Evolutionary conservation across 2,797 vertebrate species (phyloP).

Genomic region (Epinephelus awoara): DNA sequence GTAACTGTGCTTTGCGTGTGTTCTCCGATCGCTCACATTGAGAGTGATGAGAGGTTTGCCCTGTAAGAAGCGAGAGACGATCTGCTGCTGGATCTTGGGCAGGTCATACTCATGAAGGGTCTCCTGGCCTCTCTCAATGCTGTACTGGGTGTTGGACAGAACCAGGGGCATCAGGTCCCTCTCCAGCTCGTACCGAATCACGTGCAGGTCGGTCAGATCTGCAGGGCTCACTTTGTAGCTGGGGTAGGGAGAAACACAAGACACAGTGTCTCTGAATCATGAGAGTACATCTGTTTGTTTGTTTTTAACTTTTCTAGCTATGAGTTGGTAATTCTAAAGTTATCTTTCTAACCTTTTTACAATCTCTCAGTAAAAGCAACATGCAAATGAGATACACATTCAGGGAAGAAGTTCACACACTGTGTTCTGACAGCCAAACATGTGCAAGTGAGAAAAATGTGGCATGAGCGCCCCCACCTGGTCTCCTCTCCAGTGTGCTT

Average conservation of each 20-base stretch:
- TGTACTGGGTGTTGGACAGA: conserved; percentile 95
- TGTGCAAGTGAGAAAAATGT: conserved; percentile 41
- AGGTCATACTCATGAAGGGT: conserved; percentile 91
- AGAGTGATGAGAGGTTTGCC: conserved; percentile 92
- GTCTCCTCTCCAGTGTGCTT: conserved; percentile 85
- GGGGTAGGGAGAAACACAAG: conserved; percentile 22
- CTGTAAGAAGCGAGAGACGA: conserved; percentile 91
- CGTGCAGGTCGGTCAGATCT: conserved; percentile 92
- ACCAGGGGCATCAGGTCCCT: conserved; percentile 92
- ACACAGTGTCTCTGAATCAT: background rate
- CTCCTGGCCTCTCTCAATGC: conserved; percentile 90
- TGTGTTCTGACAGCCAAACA: background rate
- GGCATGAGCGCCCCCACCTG: conserved; percentile 84
- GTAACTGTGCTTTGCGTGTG: background rate
- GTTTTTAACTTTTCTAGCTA: background rate
- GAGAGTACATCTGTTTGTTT: background rate
- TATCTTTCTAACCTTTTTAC: background rate
- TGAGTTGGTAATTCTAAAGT: background rate
- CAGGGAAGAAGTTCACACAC: background rate
- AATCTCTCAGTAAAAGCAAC: background rate
- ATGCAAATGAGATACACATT: background rate
- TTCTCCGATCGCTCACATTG: conserved; percentile 80
- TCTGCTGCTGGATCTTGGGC: conserved; percentile 93
- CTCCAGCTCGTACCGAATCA: conserved; percentile 93
- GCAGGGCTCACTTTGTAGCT: conserved; percentile 92